A percentile compares a stretch with the other conserved stretches of the same genome.
phyloP scores from a whole-genome alignment of 2,113 vertebrate genomes.

The Taxidea taxus region DNA sequence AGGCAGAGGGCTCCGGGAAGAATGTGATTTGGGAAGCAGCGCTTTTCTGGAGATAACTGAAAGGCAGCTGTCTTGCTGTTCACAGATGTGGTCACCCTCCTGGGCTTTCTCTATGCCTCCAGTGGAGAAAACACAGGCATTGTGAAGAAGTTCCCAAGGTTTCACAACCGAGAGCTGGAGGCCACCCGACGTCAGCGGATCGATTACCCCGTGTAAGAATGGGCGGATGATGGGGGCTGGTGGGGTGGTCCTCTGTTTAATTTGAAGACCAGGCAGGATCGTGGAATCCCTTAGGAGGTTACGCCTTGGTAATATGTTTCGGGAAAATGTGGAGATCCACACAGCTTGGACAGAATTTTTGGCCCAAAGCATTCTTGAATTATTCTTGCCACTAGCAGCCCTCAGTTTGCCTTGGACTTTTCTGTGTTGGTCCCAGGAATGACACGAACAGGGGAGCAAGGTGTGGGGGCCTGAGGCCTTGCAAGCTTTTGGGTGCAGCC shows the following conservation, averaged over 20 bases:
- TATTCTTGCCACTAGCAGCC: background rate
- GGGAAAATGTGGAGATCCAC: background rate
- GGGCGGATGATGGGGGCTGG: background rate
- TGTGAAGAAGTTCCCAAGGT: constrained; percentile 87
- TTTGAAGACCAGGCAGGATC: background rate
- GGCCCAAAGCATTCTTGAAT: background rate
- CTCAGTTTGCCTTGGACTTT: background rate
- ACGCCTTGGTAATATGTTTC: background rate
- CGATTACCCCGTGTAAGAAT: constrained; percentile 89
- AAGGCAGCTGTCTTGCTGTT: constrained; percentile 62
- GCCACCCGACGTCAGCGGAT: constrained; percentile 81
- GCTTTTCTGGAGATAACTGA: constrained; percentile 12
- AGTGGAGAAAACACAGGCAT: constrained; percentile 90
- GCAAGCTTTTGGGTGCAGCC: background rate
- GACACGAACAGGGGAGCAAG: background rate
- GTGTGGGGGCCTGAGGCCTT: background rate
- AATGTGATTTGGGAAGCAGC: background rate
- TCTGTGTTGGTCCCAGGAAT: background rate
- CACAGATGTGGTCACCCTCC: constrained; percentile 86
- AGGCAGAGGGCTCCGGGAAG: background rate
- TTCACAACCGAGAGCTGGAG: constrained; percentile 89
- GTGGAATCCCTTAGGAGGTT: background rate
- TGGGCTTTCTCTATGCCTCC: constrained; percentile 90
- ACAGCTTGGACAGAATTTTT: background rate
- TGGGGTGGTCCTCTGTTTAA: background rate